Percentiles rank a stretch among this genome's conserved stretches.
These are phyloP conservation scores for Mesorhabditis spiculigera DNA, from an alignment of 2,888 invertebrate species.

Conservation along the genomic window DNA sequence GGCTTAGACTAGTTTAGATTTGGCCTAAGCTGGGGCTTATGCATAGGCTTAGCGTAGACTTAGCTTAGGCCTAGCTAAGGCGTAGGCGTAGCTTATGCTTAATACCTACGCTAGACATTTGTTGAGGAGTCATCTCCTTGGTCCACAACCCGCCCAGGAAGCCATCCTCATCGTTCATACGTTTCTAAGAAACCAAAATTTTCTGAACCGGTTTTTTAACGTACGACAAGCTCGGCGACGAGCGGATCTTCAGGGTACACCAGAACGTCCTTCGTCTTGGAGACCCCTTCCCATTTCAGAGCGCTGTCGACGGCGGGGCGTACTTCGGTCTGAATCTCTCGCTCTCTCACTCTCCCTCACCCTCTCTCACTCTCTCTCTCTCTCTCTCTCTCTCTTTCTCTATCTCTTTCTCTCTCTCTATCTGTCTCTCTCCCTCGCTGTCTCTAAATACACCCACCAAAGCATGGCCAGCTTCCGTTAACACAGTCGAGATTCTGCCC, in stretches of 20 bases:
- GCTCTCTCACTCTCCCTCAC: background rate
- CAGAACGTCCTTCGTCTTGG: background rate
- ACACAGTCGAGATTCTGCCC: conserved; percentile 19
- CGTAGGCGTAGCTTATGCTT: too few relatives aligned
- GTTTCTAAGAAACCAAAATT: background rate
- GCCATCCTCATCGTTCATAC: background rate
- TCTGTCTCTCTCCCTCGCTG: too few relatives aligned
- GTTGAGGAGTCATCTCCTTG: background rate
- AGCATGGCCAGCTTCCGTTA: conserved; percentile 24
- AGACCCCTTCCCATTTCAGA: background rate
- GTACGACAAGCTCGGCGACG: background rate
- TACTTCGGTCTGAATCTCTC: background rate
- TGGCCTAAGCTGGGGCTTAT: too few relatives aligned
- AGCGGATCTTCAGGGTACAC: background rate
- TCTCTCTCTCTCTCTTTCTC: too few relatives aligned
- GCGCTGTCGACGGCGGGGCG: background rate
- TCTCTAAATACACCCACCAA: conserved; percentile 14
- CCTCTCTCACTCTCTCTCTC: too few relatives aligned
- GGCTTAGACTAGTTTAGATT: too few relatives aligned
- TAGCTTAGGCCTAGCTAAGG: too few relatives aligned
- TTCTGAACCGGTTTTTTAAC: too few relatives aligned
- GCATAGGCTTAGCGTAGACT: too few relatives aligned
- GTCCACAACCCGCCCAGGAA: background rate
- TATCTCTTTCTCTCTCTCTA: too few relatives aligned
- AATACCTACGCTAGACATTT: background rate